Evolutionary conservation across 53 echinoderm and acorn worm genomes (phyloP), one percentile per base, ranked within the genome.

Genomic region (Echinarachnius parma): DNA sequence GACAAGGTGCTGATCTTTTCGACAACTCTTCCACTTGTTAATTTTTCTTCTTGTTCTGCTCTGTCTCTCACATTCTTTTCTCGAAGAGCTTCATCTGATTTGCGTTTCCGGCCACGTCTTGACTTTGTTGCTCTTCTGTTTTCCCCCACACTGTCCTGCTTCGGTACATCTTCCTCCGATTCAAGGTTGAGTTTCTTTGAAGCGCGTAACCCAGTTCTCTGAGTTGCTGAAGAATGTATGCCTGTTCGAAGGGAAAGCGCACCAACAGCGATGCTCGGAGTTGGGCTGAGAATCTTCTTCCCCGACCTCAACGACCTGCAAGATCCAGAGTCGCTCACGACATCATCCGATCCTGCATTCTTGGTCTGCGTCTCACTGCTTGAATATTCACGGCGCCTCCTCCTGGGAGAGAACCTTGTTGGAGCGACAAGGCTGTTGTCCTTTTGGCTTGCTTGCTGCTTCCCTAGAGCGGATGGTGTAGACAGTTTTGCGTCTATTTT

Each of bases 401-500:
- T 29, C 47, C 50, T 21, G 22, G 57, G 45, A 4, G 59, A 59
- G 25, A 67, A 28, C 25, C 37, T 61, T 28, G 29, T 34, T 16
- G 61, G 57, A 28, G 46, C 53, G 18, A 66, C 36, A 31, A 31
- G 21, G 15, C 20, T 64, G 14, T 25, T 60, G 48, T 52, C 46
- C 21, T 25, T 60, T 32, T 72, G 61, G 15, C 27, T 21, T 2
- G 4, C 19, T 53, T 62, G 48, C 62, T 62, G 48, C 28, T 31
- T 44, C 26, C 29, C 28, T 5, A 44, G 1, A 25, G 46, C 28
- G 16, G 46, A 45, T 4, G 37, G 66, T 39, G 42, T 78, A 57
- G 59, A 18, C 29, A 55, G 61, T 52, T 80, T 75, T 9, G 85
- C 79, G 44, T 87, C 82, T 11, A 87, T 87, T 69, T 87, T 69